Base-by-base conservation (phyloP, 2,797 vertebrate genomes). In the Hemibagrus guttatus region DNA sequence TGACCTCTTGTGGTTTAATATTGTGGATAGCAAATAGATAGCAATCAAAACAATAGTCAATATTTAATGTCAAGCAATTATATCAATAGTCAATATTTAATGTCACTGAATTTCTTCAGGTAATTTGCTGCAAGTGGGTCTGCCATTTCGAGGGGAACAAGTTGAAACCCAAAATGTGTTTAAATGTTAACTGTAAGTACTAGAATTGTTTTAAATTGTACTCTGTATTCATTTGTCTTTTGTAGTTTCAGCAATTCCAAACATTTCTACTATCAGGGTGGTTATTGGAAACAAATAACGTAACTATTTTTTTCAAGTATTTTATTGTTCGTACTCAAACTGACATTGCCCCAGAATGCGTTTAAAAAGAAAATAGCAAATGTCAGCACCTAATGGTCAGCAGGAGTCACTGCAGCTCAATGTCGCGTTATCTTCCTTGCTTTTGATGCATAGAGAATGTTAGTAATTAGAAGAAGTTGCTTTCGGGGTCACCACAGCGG, bases 1-100 rank as follows among this genome's bases (percentile, higher is more conserved):
- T 87, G 87, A 68, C 89, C 75, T 46, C 79, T 85, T 31, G 78
- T 90, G 87, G 46, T 72, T 79, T 35, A 82, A 59, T 84, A 39
- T 13, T 31, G n/a, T n/a, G n/a, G n/a, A n/a, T 4, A 46, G 28
- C 23, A 56, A 23, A 56, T 35, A 0, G 31, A 61, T 11, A 23
- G 42, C 7, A 69, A 83, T 64, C 26, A 52, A 2, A 35, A 21
- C 28, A 35, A 16, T 6, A 58, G 19, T 35, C n/a, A n/a, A n/a
- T n/a, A n/a, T n/a, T n/a, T n/a, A n/a, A n/a, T n/a, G n/a, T n/a
- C n/a, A n/a, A 23, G 42, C 7, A 69, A 83, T 64, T 16, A 52
- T 6, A 35, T 21, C 28, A 35, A 16, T 6, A 58, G 19, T 35
- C n/a, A n/a, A n/a, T n/a, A n/a, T n/a, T n/a, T 78, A 74, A 74